A percentile compares a stretch with the other conserved stretches of the same genome.
Evolutionary conservation across 2,113 vertebrate genomes (phyloP).

Genomic region (Odocoileus virginianus): DNA sequence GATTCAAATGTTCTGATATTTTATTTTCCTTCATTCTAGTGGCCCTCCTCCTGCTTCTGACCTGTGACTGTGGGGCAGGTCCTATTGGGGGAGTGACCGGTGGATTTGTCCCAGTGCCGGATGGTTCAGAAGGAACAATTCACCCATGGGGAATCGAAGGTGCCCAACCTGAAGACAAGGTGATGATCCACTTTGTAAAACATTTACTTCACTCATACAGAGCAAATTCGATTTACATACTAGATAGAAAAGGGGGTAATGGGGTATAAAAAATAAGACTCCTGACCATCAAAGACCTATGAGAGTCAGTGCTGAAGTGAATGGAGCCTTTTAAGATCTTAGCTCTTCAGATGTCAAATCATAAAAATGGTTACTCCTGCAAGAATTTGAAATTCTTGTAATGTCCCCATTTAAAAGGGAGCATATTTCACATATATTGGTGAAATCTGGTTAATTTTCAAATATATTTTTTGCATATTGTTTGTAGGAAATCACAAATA

Average conservation of each 20-base stretch:
- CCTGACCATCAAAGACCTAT: neutral
- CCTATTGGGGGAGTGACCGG: constrained; percentile 62
- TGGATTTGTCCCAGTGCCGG: constrained; percentile 84
- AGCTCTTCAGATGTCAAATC: neutral
- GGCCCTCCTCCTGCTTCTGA: constrained; percentile 58
- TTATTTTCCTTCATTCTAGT: constrained; percentile 37
- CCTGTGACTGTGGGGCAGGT: constrained; percentile 54
- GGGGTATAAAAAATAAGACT: neutral
- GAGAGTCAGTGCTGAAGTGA: neutral
- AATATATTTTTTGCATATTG: constrained; percentile 20
- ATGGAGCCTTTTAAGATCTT: neutral
- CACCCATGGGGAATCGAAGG: constrained; percentile 89
- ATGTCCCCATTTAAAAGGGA: neutral
- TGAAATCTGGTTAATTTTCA: neutral
- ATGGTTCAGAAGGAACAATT: constrained; percentile 84
- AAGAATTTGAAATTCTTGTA: neutral
- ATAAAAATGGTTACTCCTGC: neutral
- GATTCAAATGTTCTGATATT: neutral
- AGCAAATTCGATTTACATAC: neutral
- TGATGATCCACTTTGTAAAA: constrained; percentile 73
- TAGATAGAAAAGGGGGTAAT: neutral
- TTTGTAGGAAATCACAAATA: constrained; percentile 82
- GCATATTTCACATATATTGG: neutral
- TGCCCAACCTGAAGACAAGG: constrained; percentile 90
- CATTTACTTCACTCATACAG: neutral